phyloP scores from a whole-genome alignment of 37 sponge, comb jelly and placozoan genomes.

The Crambe crambe region DNA sequence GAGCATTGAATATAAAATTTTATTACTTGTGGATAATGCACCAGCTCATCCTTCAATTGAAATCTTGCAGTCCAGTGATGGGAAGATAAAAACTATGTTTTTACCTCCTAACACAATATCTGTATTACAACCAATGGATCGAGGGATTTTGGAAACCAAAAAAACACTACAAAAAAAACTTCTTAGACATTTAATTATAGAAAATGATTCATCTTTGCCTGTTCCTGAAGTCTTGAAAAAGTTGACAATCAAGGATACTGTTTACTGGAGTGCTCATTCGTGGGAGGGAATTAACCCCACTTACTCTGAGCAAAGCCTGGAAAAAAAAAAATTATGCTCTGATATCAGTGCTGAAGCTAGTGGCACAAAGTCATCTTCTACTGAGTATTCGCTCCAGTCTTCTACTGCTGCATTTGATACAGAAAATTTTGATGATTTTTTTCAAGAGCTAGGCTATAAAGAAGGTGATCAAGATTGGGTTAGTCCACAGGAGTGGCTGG shows the following conservation, averaged over 20 bases:
- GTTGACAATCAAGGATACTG: background rate
- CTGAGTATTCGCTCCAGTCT: no score
- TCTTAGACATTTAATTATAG: background rate
- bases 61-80: constrained; percentile 2
- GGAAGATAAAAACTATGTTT: background rate
- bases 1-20: background rate
- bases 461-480: background rate
- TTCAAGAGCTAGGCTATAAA: background rate
- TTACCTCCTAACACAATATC: background rate
- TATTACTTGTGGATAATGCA: constrained; percentile 1
- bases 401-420: no score
- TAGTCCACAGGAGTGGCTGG: background rate
- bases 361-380: background rate
- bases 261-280: background rate
- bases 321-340: background rate
- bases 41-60: background rate
- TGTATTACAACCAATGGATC: background rate
- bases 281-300: background rate
- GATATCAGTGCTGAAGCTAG: background rate
- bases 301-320: background rate
- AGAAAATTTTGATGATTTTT: background rate
- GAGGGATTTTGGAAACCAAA: background rate
- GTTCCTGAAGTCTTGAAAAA: background rate
- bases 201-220: background rate
- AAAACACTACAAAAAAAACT: background rate